Evolutionary conservation across 2,113 vertebrate genomes (phyloP), one percentile per base, ranked within the genome.

Genomic region (Pachycephala philippinensis): DNA sequence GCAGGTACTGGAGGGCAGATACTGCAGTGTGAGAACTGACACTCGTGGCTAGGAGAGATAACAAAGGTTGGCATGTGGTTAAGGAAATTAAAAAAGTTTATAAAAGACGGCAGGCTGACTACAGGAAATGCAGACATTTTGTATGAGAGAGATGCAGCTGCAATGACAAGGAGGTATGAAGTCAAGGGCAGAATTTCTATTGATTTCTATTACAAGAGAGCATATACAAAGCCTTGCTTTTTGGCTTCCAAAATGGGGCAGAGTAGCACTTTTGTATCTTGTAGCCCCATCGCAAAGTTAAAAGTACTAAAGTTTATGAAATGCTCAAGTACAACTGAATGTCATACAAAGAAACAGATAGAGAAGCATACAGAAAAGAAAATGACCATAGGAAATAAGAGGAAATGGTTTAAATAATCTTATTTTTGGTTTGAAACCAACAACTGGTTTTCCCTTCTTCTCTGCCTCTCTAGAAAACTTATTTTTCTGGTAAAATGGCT

Each of bases 181-280:
- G 31, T n/a, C 60, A 85, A 83, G 39, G 44, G 44, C 7, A 1
- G 61, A 72, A 76, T 83, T 88, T 71, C 19, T 76, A 23, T 45
- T 56, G 27, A 40, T 44, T 72, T 40, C 24, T 68, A 7, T 31
- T 40, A 4, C 0, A 2, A n/a, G 19, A 0, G 2, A 83, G 20
- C 19, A 64, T 40, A 17, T 3, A 23, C 16, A 40, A 89, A 59
- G n/a, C 26, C 6, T 69, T 42, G 17, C 0, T 50, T 88, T 88
- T 45, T 35, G 7, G 16, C 21, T 78, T 84, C n/a, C 37, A 71
- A 35, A 71, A 60, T 40, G 37, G 20, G 11, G 5, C 17, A 79
- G 14, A 68, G 13, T 7, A 84, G 15, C 44, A 60, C 7, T 76
- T 90, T 35, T 30, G 24, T 64, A 9, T 30, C 17, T 37, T 65